Conservation (phyloP, 2,797 vertebrate species). For the Anabacerthia variegaticeps region DNA sequence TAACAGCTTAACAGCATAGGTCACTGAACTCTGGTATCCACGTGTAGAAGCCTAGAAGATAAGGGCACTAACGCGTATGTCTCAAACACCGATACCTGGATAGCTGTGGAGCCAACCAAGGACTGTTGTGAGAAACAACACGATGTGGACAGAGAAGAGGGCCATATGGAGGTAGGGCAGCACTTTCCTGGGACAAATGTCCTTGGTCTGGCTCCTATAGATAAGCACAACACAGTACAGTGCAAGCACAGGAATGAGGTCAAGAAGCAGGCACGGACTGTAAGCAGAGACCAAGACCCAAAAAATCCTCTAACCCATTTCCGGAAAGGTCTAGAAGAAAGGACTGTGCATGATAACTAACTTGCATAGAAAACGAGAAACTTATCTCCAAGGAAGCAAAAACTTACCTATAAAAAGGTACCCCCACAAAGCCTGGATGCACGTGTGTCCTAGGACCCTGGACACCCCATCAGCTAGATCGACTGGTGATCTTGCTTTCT, state of each 20-base stretch:
- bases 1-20: neutral
- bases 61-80: neutral
- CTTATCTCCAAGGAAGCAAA: neutral
- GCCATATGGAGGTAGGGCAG: neutral
- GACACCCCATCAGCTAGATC: neutral
- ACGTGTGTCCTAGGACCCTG: neutral
- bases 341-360: neutral
- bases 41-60: neutral
- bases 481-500: neutral
- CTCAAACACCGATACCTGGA: neutral
- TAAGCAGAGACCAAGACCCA: neutral
- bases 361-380: neutral
- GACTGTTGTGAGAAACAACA: neutral
- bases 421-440: neutral
- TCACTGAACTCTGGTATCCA: neutral
- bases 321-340: neutral
- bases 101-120: neutral
- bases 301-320: neutral
- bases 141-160: neutral
- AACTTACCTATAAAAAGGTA: neutral
- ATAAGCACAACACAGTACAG: neutral
- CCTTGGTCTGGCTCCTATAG: neutral
- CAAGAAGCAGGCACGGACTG: neutral
- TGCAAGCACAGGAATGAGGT: neutral
- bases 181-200: accelerated